Percentiles rank a stretch among this genome's conserved stretches.
These are phyloP conservation scores for Bembecia ichneumoniformis DNA, from an alignment of 2,888 invertebrate genomes.

Conservation along the genomic window DNA sequence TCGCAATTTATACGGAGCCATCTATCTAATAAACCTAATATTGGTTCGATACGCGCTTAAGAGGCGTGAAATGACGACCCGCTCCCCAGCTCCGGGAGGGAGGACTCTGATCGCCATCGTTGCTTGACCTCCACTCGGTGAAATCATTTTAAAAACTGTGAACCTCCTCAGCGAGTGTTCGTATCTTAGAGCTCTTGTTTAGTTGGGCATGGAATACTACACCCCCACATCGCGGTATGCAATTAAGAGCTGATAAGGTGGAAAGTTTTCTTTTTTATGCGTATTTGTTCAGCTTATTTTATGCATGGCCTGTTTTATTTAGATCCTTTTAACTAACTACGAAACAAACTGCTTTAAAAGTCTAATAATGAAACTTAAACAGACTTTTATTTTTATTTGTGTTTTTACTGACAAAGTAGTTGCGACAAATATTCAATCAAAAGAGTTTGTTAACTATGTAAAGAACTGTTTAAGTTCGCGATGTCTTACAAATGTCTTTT, in stretches of 20 bases:
- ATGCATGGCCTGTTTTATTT: background rate
- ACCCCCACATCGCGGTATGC: slow-evolving; percentile 22
- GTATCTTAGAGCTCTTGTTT: slow-evolving; percentile 12
- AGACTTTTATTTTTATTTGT: too few species aligned
- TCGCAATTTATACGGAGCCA: slow-evolving; percentile 48
- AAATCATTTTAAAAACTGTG: too few species aligned
- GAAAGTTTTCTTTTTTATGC: slow-evolving; percentile 24
- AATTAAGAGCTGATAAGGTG: slow-evolving; percentile 40
- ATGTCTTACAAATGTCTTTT: too few species aligned
- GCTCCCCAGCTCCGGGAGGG: slow-evolving; percentile 24
- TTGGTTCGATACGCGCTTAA: slow-evolving; percentile 67
- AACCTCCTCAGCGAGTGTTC: background rate
- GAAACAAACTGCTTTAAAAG: too few species aligned
- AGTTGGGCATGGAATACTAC: slow-evolving; percentile 16
- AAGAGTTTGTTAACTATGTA: too few species aligned
- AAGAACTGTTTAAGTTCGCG: too few species aligned
- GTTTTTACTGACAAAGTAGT: too few species aligned
- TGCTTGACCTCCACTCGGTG: slow-evolving; percentile 26
- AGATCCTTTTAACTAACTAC: too few species aligned
- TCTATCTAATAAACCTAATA: slow-evolving; percentile 70
- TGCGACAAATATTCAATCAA: too few species aligned
- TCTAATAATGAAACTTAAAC: too few species aligned
- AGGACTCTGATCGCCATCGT: slow-evolving; percentile 26
- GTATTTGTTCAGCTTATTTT: background rate
- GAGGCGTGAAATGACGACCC: slow-evolving; percentile 64